These are phyloP conservation scores for Poeciliopsis turrubarensis DNA, from an alignment of 2,113 vertebrate genomes.

Conservation along the genomic window DNA sequence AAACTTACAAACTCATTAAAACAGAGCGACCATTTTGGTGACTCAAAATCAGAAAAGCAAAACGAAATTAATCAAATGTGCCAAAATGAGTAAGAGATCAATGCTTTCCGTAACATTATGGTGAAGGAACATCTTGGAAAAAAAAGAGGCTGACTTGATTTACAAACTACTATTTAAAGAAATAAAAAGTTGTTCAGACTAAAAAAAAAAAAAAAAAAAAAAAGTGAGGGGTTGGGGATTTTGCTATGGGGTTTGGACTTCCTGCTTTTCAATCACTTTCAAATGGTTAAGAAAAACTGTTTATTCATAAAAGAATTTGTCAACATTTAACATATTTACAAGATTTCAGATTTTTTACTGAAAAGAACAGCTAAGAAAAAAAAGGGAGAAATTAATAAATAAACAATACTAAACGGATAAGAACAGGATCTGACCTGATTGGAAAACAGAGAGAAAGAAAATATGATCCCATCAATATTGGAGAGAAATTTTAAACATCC, in stretches of 20 bases:
- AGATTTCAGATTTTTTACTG: slow-evolving; percentile 34
- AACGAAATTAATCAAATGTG: too few species aligned
- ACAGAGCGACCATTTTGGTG: too few species aligned
- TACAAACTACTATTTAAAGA: too few species aligned
- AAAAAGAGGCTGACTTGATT: too few species aligned
- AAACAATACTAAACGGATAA: slow-evolving; percentile 27
- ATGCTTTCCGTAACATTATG: too few species aligned
- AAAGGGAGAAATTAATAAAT: slow-evolving; percentile 56
- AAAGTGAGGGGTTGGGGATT: too few species aligned
- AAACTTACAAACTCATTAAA: too few species aligned
- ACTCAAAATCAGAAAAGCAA: too few species aligned
- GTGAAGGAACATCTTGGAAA: too few species aligned
- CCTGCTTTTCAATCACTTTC: slow-evolving; percentile 9
- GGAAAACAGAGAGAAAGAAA: slow-evolving; percentile 20
- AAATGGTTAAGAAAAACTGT: slow-evolving; percentile 48
- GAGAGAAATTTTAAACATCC: neutral
- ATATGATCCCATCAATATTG: neutral
- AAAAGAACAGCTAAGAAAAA: slow-evolving; percentile 19
- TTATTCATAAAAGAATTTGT: slow-evolving; percentile 66
- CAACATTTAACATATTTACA: slow-evolving; percentile 61
- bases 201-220: too few species aligned
- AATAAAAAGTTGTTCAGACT: too few species aligned
- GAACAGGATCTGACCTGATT: slow-evolving; percentile 29
- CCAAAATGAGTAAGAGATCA: too few species aligned
- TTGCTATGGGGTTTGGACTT: neutral